phyloP scores from a whole-genome alignment of 1,140 invertebrate genomes.

The Ips typographus region DNA sequence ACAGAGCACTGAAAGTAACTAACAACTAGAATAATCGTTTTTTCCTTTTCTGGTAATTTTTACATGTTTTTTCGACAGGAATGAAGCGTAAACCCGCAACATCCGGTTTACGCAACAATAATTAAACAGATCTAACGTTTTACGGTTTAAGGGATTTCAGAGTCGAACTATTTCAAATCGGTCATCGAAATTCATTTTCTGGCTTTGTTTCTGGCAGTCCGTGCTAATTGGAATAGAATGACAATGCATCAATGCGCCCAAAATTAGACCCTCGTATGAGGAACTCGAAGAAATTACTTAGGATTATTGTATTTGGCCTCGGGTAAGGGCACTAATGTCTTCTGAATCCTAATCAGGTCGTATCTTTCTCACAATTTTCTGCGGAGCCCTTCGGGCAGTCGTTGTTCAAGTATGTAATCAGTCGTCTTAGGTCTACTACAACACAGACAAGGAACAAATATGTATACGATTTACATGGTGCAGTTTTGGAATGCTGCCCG shows the following conservation, averaged over 20 bases:
- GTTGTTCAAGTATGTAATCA: slow-evolving; percentile 18
- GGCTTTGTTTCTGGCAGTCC: neutral
- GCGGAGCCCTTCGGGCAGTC: slow-evolving; percentile 9
- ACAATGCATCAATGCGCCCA: neutral
- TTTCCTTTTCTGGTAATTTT: too few relatives aligned
- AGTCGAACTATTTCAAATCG: neutral
- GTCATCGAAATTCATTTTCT: slow-evolving; percentile 5
- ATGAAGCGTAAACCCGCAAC: neutral
- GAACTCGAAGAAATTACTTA: slow-evolving; percentile 16
- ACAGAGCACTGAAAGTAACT: too few relatives aligned
- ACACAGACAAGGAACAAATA: too few relatives aligned
- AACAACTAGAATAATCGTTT: too few relatives aligned
- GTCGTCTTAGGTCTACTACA: neutral
- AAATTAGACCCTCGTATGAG: slow-evolving; percentile 5
- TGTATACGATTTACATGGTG: too few relatives aligned
- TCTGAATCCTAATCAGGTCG: slow-evolving; percentile 27
- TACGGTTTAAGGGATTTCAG: slow-evolving; percentile 2
- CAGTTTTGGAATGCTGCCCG: too few relatives aligned
- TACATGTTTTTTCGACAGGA: too few relatives aligned
- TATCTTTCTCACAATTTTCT: slow-evolving; percentile 30
- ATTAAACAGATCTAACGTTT: slow-evolving; percentile 8
- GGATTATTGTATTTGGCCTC: slow-evolving; percentile 28
- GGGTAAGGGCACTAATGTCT: slow-evolving; percentile 25
- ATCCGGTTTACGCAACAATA: slow-evolving; percentile 9
- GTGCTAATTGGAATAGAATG: slow-evolving; percentile 2